A percentile compares a stretch with the other conserved stretches of the same genome.
Conservation (phyloP, 2,888 invertebrate genomes). For the Vesta saturnalis region DNA sequence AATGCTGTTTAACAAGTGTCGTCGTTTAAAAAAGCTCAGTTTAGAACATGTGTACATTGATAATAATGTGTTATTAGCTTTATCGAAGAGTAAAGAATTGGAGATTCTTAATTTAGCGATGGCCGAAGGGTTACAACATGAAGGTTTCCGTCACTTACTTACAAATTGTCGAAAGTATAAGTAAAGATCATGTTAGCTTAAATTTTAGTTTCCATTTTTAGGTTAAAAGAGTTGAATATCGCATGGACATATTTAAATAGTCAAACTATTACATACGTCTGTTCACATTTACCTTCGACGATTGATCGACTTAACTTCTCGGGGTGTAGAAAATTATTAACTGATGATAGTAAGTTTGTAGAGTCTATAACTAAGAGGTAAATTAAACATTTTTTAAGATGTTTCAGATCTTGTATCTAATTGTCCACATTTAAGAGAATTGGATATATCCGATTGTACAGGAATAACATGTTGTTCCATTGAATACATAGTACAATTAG, state of each 20-base stretch:
- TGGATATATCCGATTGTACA: conserved; percentile 91
- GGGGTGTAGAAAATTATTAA: conserved; percentile 81
- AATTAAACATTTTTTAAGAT: conserved; percentile 66
- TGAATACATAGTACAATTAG: conserved; percentile 66
- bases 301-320: conserved; percentile 82
- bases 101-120: conserved; percentile 87
- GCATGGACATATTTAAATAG: conserved; percentile 80
- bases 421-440: conserved; percentile 79
- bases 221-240: conserved; percentile 77
- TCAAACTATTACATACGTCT: conserved; percentile 69
- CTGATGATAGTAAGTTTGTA: conserved; percentile 74
- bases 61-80: conserved; percentile 71
- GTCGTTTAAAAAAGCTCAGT: conserved; percentile 81
- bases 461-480: conserved; percentile 72
- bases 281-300: conserved; percentile 69
- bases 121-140: conserved; percentile 75
- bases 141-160: conserved; percentile 72
- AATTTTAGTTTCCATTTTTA: conserved; percentile 56
- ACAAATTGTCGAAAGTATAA: conserved; percentile 69
- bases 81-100: conserved; percentile 73
- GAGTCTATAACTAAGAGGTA: neutral
- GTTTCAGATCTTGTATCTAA: conserved; percentile 70
- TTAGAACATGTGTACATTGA: conserved; percentile 80
- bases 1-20: conserved; percentile 72
- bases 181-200: conserved; percentile 38